These are phyloP conservation scores for Plagodis pulveraria DNA, from an alignment of 2,888 invertebrate species.

Conservation along the genomic window DNA sequence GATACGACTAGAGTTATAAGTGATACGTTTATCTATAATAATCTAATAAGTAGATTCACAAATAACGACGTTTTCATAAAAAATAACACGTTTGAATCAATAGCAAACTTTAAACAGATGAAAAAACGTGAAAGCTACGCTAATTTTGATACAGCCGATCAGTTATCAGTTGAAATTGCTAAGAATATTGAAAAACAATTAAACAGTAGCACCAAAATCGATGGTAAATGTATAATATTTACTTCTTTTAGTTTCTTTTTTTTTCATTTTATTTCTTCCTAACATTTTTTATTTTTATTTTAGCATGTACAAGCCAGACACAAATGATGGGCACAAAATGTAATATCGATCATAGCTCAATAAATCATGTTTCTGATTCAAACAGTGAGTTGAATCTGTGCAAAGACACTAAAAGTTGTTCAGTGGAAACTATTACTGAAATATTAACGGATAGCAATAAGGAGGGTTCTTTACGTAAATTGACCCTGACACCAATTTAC, in stretches of 20 bases:
- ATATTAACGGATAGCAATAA: slow-evolving; percentile 7
- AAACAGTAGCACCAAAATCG: background rate
- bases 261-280: background rate
- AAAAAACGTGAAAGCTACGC: background rate
- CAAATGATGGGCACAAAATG: background rate
- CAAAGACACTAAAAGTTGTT: slow-evolving; percentile 21
- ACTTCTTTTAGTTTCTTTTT: background rate
- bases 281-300: slow-evolving; percentile 6
- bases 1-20: slow-evolving; percentile 59
- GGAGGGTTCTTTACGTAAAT: slow-evolving; percentile 40
- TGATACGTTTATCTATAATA: slow-evolving; percentile 55
- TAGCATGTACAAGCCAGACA: slow-evolving; percentile 13
- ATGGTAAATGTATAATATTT: slow-evolving; percentile 10
- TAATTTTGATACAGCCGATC: background rate
- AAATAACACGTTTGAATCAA: slow-evolving; percentile 3
- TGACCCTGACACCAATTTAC: slow-evolving; percentile 58
- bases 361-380: slow-evolving; percentile 44
- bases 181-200: background rate
- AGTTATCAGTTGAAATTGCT: background rate
- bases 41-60: slow-evolving; percentile 36
- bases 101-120: slow-evolving; percentile 3
- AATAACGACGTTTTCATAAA: slow-evolving; percentile 4
- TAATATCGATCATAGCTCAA: slow-evolving; percentile 6
- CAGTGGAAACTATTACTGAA: slow-evolving; percentile 26
- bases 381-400: slow-evolving; percentile 26